A percentile compares a stretch with the other conserved stretches of the same genome.
Conservation (phyloP, 2,113 vertebrate species). For the Barbus barbus region DNA sequence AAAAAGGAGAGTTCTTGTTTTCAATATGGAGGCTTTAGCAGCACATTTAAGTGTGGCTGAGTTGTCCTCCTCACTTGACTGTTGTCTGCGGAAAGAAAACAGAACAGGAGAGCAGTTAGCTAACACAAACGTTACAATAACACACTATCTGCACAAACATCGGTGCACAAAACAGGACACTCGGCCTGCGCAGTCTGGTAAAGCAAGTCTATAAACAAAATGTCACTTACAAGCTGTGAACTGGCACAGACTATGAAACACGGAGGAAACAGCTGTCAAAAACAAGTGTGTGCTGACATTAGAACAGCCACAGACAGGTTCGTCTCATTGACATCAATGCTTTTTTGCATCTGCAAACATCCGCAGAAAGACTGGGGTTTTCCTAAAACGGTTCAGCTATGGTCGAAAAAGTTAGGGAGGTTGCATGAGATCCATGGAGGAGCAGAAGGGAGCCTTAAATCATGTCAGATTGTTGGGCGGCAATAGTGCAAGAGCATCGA, state of each 20-base stretch:
- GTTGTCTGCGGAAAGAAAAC: constrained; percentile 41
- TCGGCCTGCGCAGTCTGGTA: background rate
- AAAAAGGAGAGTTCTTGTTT: constrained; percentile 30
- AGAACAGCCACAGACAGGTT: constrained; percentile 29
- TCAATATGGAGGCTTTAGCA: constrained; percentile 44
- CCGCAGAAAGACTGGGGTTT: constrained; percentile 20
- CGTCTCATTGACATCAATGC: constrained; percentile 8
- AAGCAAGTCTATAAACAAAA: constrained; percentile 19
- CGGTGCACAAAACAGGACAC: background rate
- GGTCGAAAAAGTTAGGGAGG: constrained; percentile 44
- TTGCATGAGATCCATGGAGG: constrained; percentile 28
- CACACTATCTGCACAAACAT: constrained; percentile 28
- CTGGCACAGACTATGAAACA: constrained; percentile 16
- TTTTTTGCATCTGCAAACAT: background rate
- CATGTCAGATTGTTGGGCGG: constrained; percentile 26
- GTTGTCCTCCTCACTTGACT: constrained; percentile 37
- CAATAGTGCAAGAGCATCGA: constrained; percentile 27
- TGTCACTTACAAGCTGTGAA: constrained; percentile 40
- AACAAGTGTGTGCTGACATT: constrained; percentile 46
- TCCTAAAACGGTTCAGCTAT: background rate
- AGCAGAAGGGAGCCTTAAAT: constrained; percentile 1
- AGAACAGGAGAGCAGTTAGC: constrained; percentile 3
- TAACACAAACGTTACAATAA: constrained; percentile 17
- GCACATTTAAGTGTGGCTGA: constrained; percentile 34
- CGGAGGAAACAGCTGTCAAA: constrained; percentile 49